A percentile compares a stretch with the other conserved stretches of the same genome.
phyloP scores from a whole-genome alignment of 2,797 vertebrate genomes.

The Streptopelia turtur region DNA sequence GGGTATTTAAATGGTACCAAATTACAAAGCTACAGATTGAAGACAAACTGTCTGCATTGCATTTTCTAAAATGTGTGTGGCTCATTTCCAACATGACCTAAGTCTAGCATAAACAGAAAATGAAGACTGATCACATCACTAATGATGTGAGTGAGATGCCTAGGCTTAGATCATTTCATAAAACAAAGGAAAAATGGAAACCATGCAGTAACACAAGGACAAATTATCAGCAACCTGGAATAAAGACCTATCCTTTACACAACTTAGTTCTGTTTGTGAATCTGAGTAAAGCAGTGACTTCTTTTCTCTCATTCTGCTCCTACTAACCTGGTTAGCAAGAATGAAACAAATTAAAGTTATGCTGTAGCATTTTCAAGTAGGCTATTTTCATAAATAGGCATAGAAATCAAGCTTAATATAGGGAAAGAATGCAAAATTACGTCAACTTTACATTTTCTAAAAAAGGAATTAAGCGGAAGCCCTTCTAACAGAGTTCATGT shows the following conservation, averaged over 20 bases:
- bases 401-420: not conserved
- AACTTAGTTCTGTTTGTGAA: not conserved
- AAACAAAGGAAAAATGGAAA: slow-evolving; percentile 35
- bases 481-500: not conserved
- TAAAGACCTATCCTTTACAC: not conserved
- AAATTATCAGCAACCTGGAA: slow-evolving; percentile 13
- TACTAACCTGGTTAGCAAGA: slow-evolving; percentile 8
- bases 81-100: slow-evolving; percentile 24
- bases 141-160: slow-evolving; percentile 15
- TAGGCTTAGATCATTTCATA: slow-evolving; percentile 9
- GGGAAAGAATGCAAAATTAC: not conserved
- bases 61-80: slow-evolving; percentile 9
- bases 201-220: not conserved
- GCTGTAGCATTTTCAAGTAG: not conserved
- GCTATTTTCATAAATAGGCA: not conserved
- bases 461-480: not conserved
- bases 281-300: not conserved
- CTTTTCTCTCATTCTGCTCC: not conserved
- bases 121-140: not conserved
- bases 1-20: not conserved
- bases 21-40: slow-evolving; percentile 12
- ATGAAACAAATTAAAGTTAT: not conserved
- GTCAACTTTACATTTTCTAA: not conserved
- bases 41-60: slow-evolving; percentile 30
- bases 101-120: slow-evolving; percentile 22